Conservation (phyloP, 2,113 vertebrate species). For the Aythya baeri region DNA sequence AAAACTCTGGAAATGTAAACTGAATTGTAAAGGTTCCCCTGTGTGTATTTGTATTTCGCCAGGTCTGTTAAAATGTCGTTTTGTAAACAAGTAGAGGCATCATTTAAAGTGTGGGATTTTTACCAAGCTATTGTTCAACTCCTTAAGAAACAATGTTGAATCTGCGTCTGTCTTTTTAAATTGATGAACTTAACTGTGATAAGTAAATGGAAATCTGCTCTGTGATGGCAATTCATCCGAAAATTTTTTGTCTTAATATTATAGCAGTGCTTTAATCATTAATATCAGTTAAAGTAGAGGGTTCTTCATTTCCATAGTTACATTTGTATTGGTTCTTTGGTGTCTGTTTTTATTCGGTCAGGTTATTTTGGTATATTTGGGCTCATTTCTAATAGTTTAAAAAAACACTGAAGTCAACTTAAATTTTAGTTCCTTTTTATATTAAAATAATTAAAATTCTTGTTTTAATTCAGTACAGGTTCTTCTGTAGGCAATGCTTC, state of each 20-base stretch:
- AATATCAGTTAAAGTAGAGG: not conserved
- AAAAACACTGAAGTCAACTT: accelerated
- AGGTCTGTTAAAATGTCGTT: not conserved
- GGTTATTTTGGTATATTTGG: not conserved
- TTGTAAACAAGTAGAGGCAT: not conserved
- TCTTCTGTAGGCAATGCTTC: not conserved
- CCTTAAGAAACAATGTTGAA: not conserved
- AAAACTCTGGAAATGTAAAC: not conserved
- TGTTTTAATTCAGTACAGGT: not conserved
- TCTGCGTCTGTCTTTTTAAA: not conserved
- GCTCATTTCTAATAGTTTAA: not conserved
- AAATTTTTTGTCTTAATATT: not conserved
- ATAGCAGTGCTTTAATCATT: not conserved
- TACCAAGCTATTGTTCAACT: not conserved
- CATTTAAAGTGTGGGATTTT: not conserved
- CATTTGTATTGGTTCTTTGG: not conserved
- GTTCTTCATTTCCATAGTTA: not conserved
- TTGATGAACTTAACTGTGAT: not conserved
- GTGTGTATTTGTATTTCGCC: not conserved
- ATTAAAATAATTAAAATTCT: not conserved
- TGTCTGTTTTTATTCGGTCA: not conserved
- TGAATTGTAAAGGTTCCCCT: not conserved
- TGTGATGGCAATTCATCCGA: not conserved
- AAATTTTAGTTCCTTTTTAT: not conserved
- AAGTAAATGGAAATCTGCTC: not conserved